Base-by-base conservation (phyloP, 1,140 invertebrate genomes). In the Drosophila elegans region DNA sequence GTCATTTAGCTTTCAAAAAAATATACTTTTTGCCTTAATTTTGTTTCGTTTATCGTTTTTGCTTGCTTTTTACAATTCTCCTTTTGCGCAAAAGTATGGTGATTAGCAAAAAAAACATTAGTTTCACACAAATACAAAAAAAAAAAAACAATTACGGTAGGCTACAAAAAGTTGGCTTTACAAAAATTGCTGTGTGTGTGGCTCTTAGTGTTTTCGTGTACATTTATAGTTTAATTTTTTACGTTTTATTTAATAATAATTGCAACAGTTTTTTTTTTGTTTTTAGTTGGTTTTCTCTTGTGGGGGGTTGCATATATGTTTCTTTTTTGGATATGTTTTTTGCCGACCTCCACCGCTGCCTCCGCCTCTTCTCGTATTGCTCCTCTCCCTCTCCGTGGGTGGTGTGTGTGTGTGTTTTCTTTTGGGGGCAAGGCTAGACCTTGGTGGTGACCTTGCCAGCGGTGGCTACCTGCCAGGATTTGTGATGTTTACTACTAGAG, bases 1-100 rank as follows among this genome's bases (percentile, higher is more conserved):
- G 83, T 88, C 83, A 83, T 88, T 82, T 88, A 88, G 84, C 84
- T 55, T 88, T 89, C 76, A 83, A 69, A 86, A 86, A 85, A 86
- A 88, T 88, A 85, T 85, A 88, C 48, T 76, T 45, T 83, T 83
- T 78, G 71, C 71, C 71, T 75, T 83, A 82, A 51, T 82, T 74
- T 67, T 56, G 44, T 46, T 42, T 68, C 12, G 12, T 44, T 45
- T 66, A 42, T 34, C 49, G 25, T 63, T 48, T 46, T 45, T 73
- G 29, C 49, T 67, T 41, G 60, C 38, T 77, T 80, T 64, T 32
- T 75, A 75, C 72, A 75, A 64, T 27, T 57, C 44, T 21, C 34
- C 49, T 46, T 74, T 57, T 45, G 46, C 74, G 68, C 57, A 73
- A 78, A 78, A 62, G 75, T 67, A 53, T 60, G 32, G 45, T 21